Conservation (phyloP, 2,797 vertebrate genomes). For the Acomys russatus region DNA sequence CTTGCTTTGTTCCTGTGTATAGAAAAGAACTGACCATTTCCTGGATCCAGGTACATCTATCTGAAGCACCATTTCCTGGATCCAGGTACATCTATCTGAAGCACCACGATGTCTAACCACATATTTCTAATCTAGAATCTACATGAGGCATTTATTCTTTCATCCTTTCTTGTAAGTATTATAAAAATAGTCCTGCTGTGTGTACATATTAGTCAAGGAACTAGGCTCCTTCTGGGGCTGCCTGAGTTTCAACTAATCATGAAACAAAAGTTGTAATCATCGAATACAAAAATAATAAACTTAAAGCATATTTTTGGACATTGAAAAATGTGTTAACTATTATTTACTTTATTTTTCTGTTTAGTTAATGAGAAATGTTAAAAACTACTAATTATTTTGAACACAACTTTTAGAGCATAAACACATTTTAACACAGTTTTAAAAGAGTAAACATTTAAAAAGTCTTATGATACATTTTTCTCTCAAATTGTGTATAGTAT, state of each 20-base stretch:
- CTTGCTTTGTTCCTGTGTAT: not conserved
- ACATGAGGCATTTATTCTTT: not conserved
- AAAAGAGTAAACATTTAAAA: not conserved
- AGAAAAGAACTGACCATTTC: conserved; percentile 47
- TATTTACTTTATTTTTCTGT: conserved; percentile 49
- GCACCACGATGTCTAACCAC: conserved; percentile 20
- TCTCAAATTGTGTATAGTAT: conserved; percentile 22
- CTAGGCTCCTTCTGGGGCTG: not conserved
- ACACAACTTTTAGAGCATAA: not conserved
- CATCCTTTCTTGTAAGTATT: not conserved
- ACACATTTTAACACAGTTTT: not conserved
- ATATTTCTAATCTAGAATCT: conserved; percentile 46
- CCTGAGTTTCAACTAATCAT: conserved; percentile 6
- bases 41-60: conserved; percentile 23
- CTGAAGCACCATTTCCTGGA: not conserved
- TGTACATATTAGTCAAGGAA: not conserved
- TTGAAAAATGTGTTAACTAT: conserved; percentile 37
- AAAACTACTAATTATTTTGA: conserved; percentile 32
- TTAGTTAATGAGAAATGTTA: not conserved
- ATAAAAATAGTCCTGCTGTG: not conserved
- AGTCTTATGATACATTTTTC: not conserved
- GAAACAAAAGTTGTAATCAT: not conserved
- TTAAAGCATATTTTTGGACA: not conserved
- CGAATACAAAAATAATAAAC: conserved; percentile 49
- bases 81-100: conserved; percentile 10